Base-by-base conservation (phyloP, 1,140 invertebrate species). In the Steinernema feltiae region DNA sequence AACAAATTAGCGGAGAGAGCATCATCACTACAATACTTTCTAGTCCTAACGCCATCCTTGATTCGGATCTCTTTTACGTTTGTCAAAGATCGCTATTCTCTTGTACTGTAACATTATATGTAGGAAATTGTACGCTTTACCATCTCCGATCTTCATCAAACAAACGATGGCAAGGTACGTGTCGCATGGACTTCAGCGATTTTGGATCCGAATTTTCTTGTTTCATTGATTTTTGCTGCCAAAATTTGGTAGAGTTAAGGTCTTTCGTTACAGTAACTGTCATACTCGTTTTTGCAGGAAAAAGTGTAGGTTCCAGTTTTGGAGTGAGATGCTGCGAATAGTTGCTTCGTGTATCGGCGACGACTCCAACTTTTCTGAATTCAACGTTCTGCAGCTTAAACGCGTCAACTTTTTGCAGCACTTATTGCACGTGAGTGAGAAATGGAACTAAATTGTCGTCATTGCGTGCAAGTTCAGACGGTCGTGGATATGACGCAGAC, bases 401-500 rank as follows among this genome's bases (percentile, higher is more conserved):
- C 30, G 32, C 2, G 74, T 32, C 2, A 63, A 76, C 72, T 63
- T 76, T 29, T 72, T 76, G n/a, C 48, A 32, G n/a, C 77, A 76
- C 30, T 35, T 76, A 21, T 72, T 76, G 1, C 74, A 76, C 29
- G 73, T 74, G 32, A 69, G 73, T 71, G 1, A 1, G n/a, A 17
- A 7, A 3, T 15, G 30, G 21, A 32, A 41, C 27, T 15, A n/a
- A 32, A 0, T n/a, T 35, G 48, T 35, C 7, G 12, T 63, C 21
- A 21, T 0, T 76, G 35, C n/a, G n/a, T n/a, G n/a, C n/a, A n/a
- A n/a, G n/a, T 76, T 41, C 35, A 75, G 70, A 32, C 35, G n/a
- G 41, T 74, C 30, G 32, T 75, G 27, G 74, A 76, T n/a, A 76
- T 76, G 74, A 77, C 76, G 0, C 32, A 48, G 15, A n/a, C 73